Conservation (phyloP, 2,797 vertebrate genomes). For the Coracias cyanogaster region DNA sequence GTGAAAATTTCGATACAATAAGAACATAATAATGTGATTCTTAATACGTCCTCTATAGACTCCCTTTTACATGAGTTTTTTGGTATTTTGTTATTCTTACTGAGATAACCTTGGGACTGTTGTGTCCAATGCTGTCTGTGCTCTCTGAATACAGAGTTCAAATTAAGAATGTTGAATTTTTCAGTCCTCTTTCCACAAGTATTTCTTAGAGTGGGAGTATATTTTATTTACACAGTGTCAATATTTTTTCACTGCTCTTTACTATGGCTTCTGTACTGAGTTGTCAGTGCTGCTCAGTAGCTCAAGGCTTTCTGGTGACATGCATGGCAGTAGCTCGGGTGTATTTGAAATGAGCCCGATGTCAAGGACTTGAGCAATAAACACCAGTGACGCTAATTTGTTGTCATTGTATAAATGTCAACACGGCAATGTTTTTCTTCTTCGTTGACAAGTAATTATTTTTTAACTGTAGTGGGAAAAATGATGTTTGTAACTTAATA, state of each 20-base stretch:
- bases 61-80: background rate
- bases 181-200: background rate
- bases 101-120: background rate
- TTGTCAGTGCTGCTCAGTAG: background rate
- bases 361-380: background rate
- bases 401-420: background rate
- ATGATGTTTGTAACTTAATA: background rate
- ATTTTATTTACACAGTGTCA: background rate
- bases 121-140: background rate
- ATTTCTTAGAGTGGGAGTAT: background rate
- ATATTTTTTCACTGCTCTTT: background rate
- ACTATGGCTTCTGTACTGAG: background rate
- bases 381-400: background rate
- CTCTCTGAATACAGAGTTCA: background rate
- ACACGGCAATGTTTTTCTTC: background rate
- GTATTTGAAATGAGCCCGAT: background rate
- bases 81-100: background rate
- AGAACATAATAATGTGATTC: background rate
- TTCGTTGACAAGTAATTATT: background rate
- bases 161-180: background rate
- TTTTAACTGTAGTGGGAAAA: background rate
- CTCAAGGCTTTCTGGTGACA: background rate
- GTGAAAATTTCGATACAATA: background rate
- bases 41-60: background rate
- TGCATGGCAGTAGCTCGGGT: background rate